A percentile compares a stretch with the other conserved stretches of the same genome.
These are phyloP conservation scores for Bradynema listronoti DNA, from an alignment of 1,140 invertebrate genomes.

Conservation along the genomic window DNA sequence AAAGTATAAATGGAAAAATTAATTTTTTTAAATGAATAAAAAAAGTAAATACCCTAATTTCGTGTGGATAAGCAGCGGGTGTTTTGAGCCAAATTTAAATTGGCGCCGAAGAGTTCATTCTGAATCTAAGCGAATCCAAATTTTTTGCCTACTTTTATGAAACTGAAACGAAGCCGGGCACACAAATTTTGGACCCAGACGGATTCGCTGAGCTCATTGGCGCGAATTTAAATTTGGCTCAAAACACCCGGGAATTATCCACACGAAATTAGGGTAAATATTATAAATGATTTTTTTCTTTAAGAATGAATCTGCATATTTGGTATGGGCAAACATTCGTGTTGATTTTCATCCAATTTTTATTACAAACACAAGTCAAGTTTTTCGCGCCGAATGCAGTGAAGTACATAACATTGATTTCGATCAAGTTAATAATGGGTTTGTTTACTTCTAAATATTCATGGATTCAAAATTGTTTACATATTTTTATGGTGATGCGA, in stretches of 20 bases:
- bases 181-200: background rate
- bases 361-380: background rate
- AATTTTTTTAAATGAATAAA: background rate
- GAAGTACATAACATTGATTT: conserved; percentile 10
- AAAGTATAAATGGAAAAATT: background rate
- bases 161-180: background rate
- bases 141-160: background rate
- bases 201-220: background rate
- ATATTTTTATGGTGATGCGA: too few relatives aligned
- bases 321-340: background rate
- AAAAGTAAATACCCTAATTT: too few relatives aligned
- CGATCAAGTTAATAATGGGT: too few relatives aligned
- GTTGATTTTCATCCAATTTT: conserved; percentile 16
- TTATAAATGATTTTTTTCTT: background rate
- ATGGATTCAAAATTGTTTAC: too few relatives aligned
- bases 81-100: too few relatives aligned
- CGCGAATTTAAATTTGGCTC: background rate
- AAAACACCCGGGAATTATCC: background rate
- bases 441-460: too few relatives aligned
- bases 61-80: too few relatives aligned
- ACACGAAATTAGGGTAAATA: background rate
- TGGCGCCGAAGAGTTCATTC: too few relatives aligned
- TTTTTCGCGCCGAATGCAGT: conserved; percentile 6
- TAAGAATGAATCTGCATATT: background rate
- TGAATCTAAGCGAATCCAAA: too few relatives aligned